A percentile compares a stretch with the other conserved stretches of the same genome.
Evolutionary conservation across 2,797 vertebrate genomes (phyloP).

Genomic region (Varecia variegata): DNA sequence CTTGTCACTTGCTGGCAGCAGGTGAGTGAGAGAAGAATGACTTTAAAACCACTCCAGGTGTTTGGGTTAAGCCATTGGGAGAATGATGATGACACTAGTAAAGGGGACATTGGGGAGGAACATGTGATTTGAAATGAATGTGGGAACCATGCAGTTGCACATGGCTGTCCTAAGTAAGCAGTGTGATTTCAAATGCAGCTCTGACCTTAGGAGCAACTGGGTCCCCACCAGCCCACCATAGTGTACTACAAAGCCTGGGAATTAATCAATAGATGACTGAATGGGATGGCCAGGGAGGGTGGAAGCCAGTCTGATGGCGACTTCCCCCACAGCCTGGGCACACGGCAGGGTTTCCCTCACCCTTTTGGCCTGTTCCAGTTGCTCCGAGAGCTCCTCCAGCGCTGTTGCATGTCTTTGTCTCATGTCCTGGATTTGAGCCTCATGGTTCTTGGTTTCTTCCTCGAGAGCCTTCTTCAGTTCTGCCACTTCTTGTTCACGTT

Average conservation of each 20-base stretch:
- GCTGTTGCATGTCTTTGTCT: constrained; percentile 92
- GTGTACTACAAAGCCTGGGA: neutral
- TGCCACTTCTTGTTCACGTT: constrained; percentile 96
- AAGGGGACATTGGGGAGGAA: neutral
- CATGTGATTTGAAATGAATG: neutral
- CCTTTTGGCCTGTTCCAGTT: constrained; percentile 97
- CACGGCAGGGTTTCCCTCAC: constrained; percentile 79
- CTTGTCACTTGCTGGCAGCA: neutral
- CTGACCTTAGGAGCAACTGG: neutral
- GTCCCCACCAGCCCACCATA: neutral
- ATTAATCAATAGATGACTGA: fast-evolving
- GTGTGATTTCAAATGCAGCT: neutral
- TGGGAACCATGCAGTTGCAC: fast-evolving
- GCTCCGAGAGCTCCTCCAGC: constrained; percentile 95
- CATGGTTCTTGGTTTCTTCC: constrained; percentile 95
- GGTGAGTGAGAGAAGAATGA: neutral
- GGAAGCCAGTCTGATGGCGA: fast-evolving
- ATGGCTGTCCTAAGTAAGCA: neutral
- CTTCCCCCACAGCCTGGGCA: neutral
- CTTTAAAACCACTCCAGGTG: neutral
- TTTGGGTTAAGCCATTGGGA: neutral
- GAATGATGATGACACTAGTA: fast-evolving
- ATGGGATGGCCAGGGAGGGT: fast-evolving
- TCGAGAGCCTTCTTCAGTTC: constrained; percentile 98
- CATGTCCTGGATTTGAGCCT: constrained; percentile 97